Base-by-base conservation (phyloP, 2,797 vertebrate species). In the Notolepis coatsorum region DNA sequence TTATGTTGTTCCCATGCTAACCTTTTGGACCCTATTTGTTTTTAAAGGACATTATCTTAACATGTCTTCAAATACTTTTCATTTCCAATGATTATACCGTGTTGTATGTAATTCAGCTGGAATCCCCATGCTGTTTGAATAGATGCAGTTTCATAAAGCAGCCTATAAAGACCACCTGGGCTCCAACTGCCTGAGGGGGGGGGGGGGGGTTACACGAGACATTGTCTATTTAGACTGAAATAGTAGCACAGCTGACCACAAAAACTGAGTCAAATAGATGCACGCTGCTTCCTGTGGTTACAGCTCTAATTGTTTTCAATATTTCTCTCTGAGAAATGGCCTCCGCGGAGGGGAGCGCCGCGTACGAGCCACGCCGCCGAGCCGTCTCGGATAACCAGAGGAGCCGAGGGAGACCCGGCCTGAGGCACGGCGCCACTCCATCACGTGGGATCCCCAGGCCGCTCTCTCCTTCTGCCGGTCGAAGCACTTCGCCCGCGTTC, bases 1-100 rank as follows among this genome's bases (percentile, higher is more conserved):
- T 46, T 48, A 61, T 45, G 23, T 52, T 15, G 52, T 72, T 82
- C 66, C 51, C 52, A 74, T 64, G 68, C 47, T 65, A 64, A 54
- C 28, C 33, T 53, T 37, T 72, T 62, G 35, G 53, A 58, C 46
- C 37, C 33, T 18, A 61, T 75, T 75, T 73, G 33, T 67, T 79
- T 69, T 54, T 65, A 35, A 74, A 73, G 41, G 27, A 41, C 58
- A 48, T 67, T 65, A 75, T 55, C 77, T 45, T 73, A 70, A 69
- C 41, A 61, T 56, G n/a, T n/a, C n/a, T n/a, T n/a, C n/a, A n/a
- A n/a, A n/a, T n/a, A n/a, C n/a, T n/a, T 60, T 78, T 73, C 21
- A 54, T 63, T 70, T 68, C 28, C 21, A 73, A 72, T 64, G 43
- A 69, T 33, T 31, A 30, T 48, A 48, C 49, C 46, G 43, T 12